Evolutionary conservation across 2,113 vertebrate species (phyloP).

Genomic region (Hydrolagus affinis): DNA sequence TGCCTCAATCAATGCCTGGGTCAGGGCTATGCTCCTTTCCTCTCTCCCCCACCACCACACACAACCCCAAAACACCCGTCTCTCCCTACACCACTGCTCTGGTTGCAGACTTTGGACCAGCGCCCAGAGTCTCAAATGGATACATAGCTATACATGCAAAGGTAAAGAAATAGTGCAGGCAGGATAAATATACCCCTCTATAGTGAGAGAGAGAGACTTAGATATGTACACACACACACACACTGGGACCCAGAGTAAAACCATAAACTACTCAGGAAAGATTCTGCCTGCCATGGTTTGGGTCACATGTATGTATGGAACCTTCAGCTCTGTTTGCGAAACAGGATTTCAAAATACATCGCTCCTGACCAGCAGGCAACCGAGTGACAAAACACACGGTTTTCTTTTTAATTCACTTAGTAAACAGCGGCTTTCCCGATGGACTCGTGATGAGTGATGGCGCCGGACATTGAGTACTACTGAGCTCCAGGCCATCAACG

Average conservation of each 20-base stretch:
- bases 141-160: constrained; percentile 14
- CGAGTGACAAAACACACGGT: not conserved
- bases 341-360: not conserved
- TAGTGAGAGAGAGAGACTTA: not conserved
- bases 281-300: not conserved
- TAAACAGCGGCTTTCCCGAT: too few species aligned
- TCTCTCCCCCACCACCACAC: too few species aligned
- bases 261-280: not conserved
- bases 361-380: not conserved
- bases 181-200: not conserved
- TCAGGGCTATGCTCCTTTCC: not conserved
- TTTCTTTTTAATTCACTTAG: not conserved
- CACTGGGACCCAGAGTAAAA: not conserved
- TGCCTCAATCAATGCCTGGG: not conserved
- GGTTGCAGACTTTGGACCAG: not conserved
- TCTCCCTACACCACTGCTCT: too few species aligned
- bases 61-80: not conserved
- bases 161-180: constrained; percentile 14
- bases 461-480: too few species aligned
- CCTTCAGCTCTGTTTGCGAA: not conserved
- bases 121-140: constrained; percentile 3
- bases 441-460: too few species aligned
- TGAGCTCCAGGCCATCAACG: too few species aligned
- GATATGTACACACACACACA: not conserved
- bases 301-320: not conserved